Base-by-base conservation (phyloP, 2,113 vertebrate genomes). In the Phyllopteryx taeniolatus region DNA sequence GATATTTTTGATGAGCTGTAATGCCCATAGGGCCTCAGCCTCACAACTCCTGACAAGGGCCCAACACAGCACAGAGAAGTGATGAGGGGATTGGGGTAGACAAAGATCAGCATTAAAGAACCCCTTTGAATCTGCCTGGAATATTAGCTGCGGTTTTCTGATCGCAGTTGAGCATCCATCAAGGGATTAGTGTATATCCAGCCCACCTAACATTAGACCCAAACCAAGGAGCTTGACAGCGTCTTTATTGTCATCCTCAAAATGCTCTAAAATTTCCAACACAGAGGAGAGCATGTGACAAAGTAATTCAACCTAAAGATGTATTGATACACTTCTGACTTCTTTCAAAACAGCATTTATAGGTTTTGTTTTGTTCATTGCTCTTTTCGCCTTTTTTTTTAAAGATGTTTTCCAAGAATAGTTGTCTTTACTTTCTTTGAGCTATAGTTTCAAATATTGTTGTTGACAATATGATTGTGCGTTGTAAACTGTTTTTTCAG, bases 51-150 rank as follows among this genome's bases (percentile, higher is more conserved):
- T 27, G 27, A 27, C 27, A 27, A 27, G 27, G 27, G 27, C 27
- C 27, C 27, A 27, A 27, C 27, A 27, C 27, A 27, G 1, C 27
- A 1, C 1, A 1, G 27, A 27, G 27, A 27, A 27, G 27, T 27
- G 27, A 27, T 27, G 27, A 27, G 27, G 27, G 27, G 27, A 27
- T 27, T 27, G 27, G 27, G 27, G 27, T 27, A 85, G 74, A 43
- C 22, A 71, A 22, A 78, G 68, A 79, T 87, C 80, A 66, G 76
- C 81, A 77, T 76, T 84, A 79, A 87, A 87, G 86, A 85, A 87
- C 86, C 70, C 75, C 85, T 89, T 89, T 90, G 87, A 87, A 89
- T 90, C 75, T 13, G 78, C 81, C 75, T 85, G 75, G 74, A 85
- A 83, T 86, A 87, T 88, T 89, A 86, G 76, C 82, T 2, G 51